Base-by-base conservation (phyloP, 2,888 invertebrate species). In the Temnothorax rugatulus region DNA sequence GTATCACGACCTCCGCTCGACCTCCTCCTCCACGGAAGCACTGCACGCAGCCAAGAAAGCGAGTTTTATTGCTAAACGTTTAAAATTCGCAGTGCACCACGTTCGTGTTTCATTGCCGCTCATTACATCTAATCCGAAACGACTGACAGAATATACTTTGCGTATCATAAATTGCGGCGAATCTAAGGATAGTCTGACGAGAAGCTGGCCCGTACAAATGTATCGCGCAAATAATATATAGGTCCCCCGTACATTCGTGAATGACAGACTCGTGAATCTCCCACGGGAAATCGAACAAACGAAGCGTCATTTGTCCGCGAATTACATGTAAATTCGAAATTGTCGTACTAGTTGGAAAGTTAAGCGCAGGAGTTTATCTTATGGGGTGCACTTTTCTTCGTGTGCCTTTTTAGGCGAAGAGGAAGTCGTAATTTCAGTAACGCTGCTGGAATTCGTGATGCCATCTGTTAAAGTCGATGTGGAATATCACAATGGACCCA, bases 401-500 rank as follows among this genome's bases (percentile, higher is more conserved):
- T n/a, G 52, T 61, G 59, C 9, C 76, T 74, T 68, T 84, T 87
- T 90, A 89, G 59, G 85, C 82, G 54, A 84, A 85, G 44, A 84
- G 82, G 61, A 87, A 89, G 44, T 69, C 71, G 84, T 83, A 88
- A 68, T 90, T 94, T 96, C 96, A 98, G 96, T 98, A 98, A 92
- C 98, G 97, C 95, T 98, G 98, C 94, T 99, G 98, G 95, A 98
- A 99, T 95, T 99, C 98, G 95, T 99, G 98, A 95, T 99, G 99
- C 99, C 99, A 99, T 94, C 98, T 96, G 95, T 99, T 99, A 96
- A 99, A 99, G 95, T 99, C 99, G 95, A 99, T 99, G 96, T 99
- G 99, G 96, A 99, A 99, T 92, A 99, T 99, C 86, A 99, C 98
- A 91, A 99, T 97, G 77, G 99, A 99, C 77, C 99, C 99, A 91